These are phyloP conservation scores for Augiades crinisus DNA, from an alignment of 2,888 invertebrate genomes.

Conservation along the genomic window DNA sequence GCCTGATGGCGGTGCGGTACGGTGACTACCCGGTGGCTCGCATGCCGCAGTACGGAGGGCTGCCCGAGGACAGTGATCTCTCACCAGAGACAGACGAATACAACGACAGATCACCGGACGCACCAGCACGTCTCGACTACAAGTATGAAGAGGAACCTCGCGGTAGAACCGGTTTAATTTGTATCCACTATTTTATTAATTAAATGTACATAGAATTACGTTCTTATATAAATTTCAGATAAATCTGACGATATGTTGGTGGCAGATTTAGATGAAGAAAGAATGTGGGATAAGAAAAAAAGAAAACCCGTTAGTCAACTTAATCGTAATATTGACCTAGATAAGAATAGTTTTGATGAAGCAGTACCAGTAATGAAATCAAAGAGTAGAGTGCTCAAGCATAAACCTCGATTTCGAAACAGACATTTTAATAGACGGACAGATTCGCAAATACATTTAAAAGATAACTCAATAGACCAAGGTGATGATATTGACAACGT, in stretches of 20 bases:
- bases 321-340: background rate
- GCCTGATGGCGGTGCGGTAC: constrained; percentile 44
- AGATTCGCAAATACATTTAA: background rate
- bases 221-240: background rate
- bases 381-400: background rate
- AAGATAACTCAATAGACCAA: background rate
- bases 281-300: constrained; percentile 6
- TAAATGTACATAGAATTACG: background rate
- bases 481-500: constrained; percentile 1
- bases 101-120: constrained; percentile 51
- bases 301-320: background rate
- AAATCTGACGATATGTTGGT: background rate
- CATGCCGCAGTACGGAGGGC: constrained; percentile 58
- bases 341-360: constrained; percentile 12
- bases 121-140: constrained; percentile 56
- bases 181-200: background rate
- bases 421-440: background rate
- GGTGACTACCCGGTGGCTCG: constrained; percentile 55
- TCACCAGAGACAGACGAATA: constrained; percentile 46
- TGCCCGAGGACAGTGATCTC: constrained; percentile 42
- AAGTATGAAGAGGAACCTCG: constrained; percentile 53
- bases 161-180: constrained; percentile 33
- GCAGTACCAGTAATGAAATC: background rate
- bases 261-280: constrained; percentile 1
- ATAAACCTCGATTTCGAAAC: background rate